phyloP scores from a whole-genome alignment of 2,888 invertebrate species.

The Ligdia adustata region DNA sequence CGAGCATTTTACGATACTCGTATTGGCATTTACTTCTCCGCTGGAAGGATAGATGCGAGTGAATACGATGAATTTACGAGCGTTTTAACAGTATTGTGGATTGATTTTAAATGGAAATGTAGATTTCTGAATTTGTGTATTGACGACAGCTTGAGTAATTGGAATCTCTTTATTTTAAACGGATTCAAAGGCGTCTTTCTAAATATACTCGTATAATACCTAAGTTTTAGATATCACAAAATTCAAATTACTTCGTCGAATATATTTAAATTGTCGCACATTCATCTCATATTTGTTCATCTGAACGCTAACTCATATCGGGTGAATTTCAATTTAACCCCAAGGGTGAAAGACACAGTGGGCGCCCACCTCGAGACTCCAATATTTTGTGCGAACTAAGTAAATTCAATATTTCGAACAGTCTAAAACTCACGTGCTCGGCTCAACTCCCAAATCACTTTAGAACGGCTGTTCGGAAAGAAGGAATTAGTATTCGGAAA shows the following conservation, averaged over 20 bases:
- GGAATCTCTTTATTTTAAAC: too few relatives aligned
- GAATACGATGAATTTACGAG: constrained; percentile 9
- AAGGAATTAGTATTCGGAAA: constrained; percentile 79
- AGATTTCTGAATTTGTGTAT: neutral
- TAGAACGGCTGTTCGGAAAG: constrained; percentile 54
- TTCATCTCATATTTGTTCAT: constrained; percentile 27
- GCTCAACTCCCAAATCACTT: constrained; percentile 20
- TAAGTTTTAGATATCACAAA: constrained; percentile 12
- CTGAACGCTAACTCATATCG: constrained; percentile 35
- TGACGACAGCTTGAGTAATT: neutral
- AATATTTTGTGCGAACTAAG: constrained; percentile 4
- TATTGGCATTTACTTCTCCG: constrained; percentile 34
- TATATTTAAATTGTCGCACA: constrained; percentile 32
- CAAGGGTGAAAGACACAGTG: constrained; percentile 33
- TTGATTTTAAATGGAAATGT: constrained; percentile 7
- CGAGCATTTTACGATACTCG: constrained; percentile 45
- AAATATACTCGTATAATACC: neutral
- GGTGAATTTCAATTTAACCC: constrained; percentile 40
- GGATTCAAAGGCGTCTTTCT: too few relatives aligned
- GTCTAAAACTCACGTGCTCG: constrained; percentile 17
- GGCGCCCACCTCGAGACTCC: constrained; percentile 12
- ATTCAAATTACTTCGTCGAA: constrained; percentile 15
- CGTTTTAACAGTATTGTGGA: constrained; percentile 2
- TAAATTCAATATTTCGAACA: constrained; percentile 22
- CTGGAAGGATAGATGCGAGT: neutral